Base-by-base conservation (phyloP, 2,113 vertebrate species). In the Lepidiolamprologus cunningtoni region DNA sequence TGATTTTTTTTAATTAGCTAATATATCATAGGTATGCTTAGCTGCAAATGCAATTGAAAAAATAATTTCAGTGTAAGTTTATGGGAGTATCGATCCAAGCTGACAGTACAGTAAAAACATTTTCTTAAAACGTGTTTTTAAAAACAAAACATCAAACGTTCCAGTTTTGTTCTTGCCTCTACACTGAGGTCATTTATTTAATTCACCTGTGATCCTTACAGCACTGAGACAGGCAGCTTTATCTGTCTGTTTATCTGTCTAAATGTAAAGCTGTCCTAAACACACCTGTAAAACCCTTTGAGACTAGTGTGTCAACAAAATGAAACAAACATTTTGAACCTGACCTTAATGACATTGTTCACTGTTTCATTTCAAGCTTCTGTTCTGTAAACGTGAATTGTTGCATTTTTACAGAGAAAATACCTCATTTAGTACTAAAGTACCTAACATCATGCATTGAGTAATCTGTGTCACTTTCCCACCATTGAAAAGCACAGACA, bases 1-100 rank as follows among this genome's bases (percentile, higher is more conserved):
- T 1, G 23, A 17, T n/a, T 66, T 37, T 35, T 58, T 61, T 5
- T 0, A 26, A 19, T 78, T 8, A 6, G 26, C 23, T 19, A 47
- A 78, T 50, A 50, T 47, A 17, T 76, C 3, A 50, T 50, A 1
- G 1, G 42, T n/a, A 31, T 13, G 17, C 2, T 50, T 50, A 31
- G 0, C 17, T 78, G 26, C 9, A 50, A 76, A 50, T 78, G 10
- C 26, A 78, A n/a, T 13, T 31, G 0, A 47, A 31, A 78, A 50
- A 50, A 6, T 8, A 5, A 12, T 50, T 26, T 50, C 71, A 76
- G 23, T 31, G 23, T 50, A 76, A 19, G 23, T 31, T 76, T 28
- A 8, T 76, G 9, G 14, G 8, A 45, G 0, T 28, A 76, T 28
- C 0, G 1, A 23, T 28, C 23, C 9, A 47, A 76, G 8, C 42